These are phyloP conservation scores for Steinernema khuongi DNA, from an alignment of 1,140 invertebrate species.

Conservation along the genomic window DNA sequence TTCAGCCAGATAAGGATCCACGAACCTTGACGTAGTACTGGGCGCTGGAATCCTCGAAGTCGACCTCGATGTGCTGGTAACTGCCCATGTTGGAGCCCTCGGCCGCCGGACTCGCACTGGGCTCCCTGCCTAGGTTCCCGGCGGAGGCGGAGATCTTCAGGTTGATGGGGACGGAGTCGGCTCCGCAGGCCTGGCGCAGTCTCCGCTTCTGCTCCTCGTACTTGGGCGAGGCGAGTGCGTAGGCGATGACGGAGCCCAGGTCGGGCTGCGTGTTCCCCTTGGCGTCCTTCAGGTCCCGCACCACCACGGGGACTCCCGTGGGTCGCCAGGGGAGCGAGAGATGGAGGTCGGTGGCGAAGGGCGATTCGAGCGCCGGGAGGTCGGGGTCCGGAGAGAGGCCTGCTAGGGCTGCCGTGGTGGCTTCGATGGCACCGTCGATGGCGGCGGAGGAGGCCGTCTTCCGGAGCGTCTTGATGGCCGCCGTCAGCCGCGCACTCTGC, in stretches of 20 bases:
- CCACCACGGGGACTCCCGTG: slow-evolving; percentile 68
- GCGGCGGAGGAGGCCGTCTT: slow-evolving; percentile 23
- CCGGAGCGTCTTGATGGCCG: slow-evolving; percentile 22
- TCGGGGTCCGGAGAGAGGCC: background rate
- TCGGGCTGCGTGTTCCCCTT: slow-evolving; percentile 63
- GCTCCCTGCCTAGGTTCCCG: background rate
- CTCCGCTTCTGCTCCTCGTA: slow-evolving; percentile 32
- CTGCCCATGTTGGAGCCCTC: slow-evolving; percentile 17
- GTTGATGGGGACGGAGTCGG: slow-evolving; percentile 25
- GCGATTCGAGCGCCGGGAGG: background rate
- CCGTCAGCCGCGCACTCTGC: background rate
- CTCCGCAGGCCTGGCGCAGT: slow-evolving; percentile 21
- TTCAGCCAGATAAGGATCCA: slow-evolving; percentile 64
- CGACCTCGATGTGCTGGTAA: slow-evolving; percentile 43
- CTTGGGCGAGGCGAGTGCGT: slow-evolving; percentile 65
- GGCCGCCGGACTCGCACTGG: background rate
- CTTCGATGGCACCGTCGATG: background rate
- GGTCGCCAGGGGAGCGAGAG: slow-evolving; percentile 65
- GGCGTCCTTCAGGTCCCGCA: slow-evolving; percentile 67
- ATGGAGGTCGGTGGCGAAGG: slow-evolving; percentile 61
- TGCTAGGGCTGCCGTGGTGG: background rate
- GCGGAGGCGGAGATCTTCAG: slow-evolving; percentile 24
- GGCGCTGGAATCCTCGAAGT: slow-evolving; percentile 46
- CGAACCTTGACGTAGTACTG: slow-evolving; percentile 54
- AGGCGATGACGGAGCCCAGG: slow-evolving; percentile 81